These are phyloP conservation scores for Dolichoris vasculosae DNA, from an alignment of 1,140 invertebrate species.

Conservation along the genomic window DNA sequence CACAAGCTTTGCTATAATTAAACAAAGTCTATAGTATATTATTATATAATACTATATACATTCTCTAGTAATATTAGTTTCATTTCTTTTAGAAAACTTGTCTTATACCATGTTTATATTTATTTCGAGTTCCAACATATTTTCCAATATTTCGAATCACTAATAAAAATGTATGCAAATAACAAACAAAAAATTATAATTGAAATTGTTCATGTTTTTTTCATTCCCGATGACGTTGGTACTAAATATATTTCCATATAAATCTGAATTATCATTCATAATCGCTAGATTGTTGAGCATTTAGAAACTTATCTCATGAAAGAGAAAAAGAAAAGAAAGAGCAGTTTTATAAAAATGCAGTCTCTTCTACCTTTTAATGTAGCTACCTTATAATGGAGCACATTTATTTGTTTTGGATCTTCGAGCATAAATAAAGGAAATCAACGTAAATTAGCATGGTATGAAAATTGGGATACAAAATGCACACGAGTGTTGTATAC, in stretches of 20 bases:
- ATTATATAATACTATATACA: too few species aligned
- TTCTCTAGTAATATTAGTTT: too few species aligned
- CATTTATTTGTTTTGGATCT: constrained; percentile 26
- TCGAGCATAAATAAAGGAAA: constrained; percentile 34
- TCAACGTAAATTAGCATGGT: constrained; percentile 48
- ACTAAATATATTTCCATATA: constrained; percentile 6
- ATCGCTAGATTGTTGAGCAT: constrained; percentile 17
- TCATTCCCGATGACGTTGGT: too few species aligned
- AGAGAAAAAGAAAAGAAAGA: background rate
- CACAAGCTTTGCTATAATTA: background rate
- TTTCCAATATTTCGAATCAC: too few species aligned
- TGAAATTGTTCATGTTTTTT: background rate
- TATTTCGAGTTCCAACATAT: too few species aligned
- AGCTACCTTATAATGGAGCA: constrained; percentile 32
- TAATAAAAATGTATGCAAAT: too few species aligned
- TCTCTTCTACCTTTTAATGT: background rate
- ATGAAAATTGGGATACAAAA: constrained; percentile 9
- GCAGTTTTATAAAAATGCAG: background rate
- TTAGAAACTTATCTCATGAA: background rate
- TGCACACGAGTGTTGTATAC: constrained; percentile 21
- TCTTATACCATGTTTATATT: too few species aligned
- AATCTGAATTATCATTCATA: constrained; percentile 36
- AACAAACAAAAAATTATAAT: too few species aligned
- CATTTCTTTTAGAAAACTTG: background rate
- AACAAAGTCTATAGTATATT: background rate